Percentiles rank a stretch among this genome's conserved stretches.
phyloP scores from a whole-genome alignment of 2,888 invertebrate genomes.

The Pristionchus mayeri region DNA sequence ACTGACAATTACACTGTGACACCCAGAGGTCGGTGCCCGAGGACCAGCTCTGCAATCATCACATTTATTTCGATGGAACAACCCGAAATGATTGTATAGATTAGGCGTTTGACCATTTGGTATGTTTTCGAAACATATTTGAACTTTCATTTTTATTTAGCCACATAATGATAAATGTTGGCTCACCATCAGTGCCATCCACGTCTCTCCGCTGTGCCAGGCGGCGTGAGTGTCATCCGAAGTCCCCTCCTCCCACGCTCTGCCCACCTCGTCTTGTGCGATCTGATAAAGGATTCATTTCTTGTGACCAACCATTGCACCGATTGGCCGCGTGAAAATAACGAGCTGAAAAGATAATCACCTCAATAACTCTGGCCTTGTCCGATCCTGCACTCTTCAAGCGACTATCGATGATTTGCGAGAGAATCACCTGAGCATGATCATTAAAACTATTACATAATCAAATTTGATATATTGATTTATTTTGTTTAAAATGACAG shows the following conservation, averaged over 20 bases:
- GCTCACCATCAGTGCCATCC: background rate
- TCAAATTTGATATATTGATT: background rate
- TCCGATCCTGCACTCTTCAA: conserved; percentile 15
- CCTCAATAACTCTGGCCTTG: background rate
- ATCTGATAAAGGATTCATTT: background rate
- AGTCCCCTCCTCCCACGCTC: background rate
- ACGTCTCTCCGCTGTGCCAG: background rate
- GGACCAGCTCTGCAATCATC: background rate
- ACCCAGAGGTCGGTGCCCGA: background rate
- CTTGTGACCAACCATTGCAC: background rate
- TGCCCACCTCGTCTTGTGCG: background rate
- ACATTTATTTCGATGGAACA: no score
- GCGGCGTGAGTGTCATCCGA: background rate
- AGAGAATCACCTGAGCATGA: background rate
- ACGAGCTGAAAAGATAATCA: no score
- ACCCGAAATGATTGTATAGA: no score
- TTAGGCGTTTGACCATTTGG: no score
- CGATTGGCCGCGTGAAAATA: background rate
- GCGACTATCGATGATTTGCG: background rate
- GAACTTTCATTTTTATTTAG: background rate
- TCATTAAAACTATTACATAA: no score
- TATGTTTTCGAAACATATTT: background rate
- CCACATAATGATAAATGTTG: no score
- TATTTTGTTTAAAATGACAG: background rate
- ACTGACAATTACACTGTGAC: background rate